Conservation (phyloP, 2,113 vertebrate genomes). For the Tonatia bakeri region DNA sequence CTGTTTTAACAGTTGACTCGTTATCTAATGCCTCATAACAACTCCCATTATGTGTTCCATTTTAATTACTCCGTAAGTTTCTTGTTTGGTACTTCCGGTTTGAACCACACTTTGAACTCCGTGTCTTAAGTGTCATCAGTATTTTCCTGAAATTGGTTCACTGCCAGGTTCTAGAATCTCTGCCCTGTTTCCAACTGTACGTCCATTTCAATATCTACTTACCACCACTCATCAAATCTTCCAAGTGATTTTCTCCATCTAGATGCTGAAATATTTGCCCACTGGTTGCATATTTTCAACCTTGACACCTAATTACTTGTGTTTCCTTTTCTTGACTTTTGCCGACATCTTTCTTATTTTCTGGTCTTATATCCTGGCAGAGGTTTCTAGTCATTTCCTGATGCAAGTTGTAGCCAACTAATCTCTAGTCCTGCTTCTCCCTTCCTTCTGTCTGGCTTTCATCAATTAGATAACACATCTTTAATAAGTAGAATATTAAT, state of each 20-base stretch:
- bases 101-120: background rate
- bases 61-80: background rate
- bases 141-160: background rate
- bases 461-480: background rate
- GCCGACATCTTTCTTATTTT: background rate
- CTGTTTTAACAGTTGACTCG: background rate
- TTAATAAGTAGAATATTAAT: background rate
- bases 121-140: background rate
- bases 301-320: background rate
- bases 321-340: background rate
- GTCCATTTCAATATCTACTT: background rate
- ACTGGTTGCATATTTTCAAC: background rate
- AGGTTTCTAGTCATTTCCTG: background rate
- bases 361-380: background rate
- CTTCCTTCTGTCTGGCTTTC: background rate
- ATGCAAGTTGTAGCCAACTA: background rate
- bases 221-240: background rate
- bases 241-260: background rate
- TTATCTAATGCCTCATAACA: background rate
- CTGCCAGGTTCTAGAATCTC: background rate
- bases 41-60: background rate
- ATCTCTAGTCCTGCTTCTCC: background rate
- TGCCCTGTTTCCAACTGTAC: background rate
- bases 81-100: background rate
- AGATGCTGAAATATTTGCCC: background rate